phyloP scores from a whole-genome alignment of 2,113 vertebrate species.

The Trachemys scripta region DNA sequence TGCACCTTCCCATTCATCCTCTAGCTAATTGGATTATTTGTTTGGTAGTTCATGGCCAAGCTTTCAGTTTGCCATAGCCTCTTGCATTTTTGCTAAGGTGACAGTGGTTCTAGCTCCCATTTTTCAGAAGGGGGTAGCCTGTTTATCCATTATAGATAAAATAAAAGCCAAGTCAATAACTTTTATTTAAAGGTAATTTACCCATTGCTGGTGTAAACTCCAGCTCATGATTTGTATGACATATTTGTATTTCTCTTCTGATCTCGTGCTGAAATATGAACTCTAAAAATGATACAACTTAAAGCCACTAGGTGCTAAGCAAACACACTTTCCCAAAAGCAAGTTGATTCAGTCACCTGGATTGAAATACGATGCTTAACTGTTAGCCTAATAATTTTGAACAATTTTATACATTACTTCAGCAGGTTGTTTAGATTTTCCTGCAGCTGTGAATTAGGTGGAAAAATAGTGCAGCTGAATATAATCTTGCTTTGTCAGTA shows the following conservation, averaged over 20 bases:
- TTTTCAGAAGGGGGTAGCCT: not conserved
- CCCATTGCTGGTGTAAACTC: not conserved
- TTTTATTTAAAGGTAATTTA: not conserved
- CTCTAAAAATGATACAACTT: not conserved
- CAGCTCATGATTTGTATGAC: not conserved
- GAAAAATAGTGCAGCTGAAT: conserved; percentile 51
- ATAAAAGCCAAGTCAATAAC: not conserved
- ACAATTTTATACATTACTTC: conserved; percentile 50
- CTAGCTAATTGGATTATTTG: not conserved
- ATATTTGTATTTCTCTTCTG: not conserved
- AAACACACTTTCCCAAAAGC: not conserved
- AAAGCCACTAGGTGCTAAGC: not conserved
- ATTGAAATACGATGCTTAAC: not conserved
- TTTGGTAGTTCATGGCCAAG: not conserved
- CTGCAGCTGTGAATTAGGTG: conserved; percentile 60
- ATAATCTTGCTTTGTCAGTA: conserved; percentile 26
- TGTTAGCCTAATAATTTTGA: conserved; percentile 37
- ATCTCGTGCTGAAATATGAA: not conserved
- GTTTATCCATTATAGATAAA: not conserved
- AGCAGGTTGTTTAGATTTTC: not conserved
- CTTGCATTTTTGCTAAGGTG: not conserved
- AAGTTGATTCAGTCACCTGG: conserved; percentile 25
- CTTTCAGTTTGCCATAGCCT: not conserved
- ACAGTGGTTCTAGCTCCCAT: not conserved
- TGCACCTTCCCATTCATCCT: not conserved